Conservation (phyloP, 2,888 invertebrate genomes). For the Chloroclysta siterata region DNA sequence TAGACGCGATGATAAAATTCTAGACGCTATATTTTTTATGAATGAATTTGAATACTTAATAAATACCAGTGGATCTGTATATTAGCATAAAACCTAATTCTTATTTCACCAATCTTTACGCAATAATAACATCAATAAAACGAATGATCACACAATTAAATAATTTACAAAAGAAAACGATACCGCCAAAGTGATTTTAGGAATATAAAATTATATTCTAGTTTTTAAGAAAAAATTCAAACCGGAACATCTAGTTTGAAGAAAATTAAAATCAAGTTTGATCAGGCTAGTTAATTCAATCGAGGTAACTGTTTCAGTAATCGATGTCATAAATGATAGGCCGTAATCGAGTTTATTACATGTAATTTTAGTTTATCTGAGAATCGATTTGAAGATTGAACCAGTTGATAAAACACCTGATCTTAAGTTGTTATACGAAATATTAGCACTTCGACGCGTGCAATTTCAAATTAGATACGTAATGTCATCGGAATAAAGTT, state of each 20-base stretch:
- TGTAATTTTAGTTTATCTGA: constrained; percentile 20
- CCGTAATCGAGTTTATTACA: constrained; percentile 20
- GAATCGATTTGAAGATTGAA: constrained; percentile 6
- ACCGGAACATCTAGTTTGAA: constrained; percentile 49
- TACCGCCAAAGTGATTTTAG: neutral
- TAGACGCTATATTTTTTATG: neutral
- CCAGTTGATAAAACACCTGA: constrained; percentile 5
- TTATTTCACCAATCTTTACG: neutral
- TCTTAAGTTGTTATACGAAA: neutral
- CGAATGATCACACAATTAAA: constrained; percentile 15
- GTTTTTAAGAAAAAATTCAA: constrained; percentile 23
- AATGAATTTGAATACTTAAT: neutral
- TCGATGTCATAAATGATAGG: constrained; percentile 30
- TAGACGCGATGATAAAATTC: no score
- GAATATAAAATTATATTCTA: constrained; percentile 8
- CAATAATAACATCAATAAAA: constrained; percentile 13
- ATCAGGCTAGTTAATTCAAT: constrained; percentile 47
- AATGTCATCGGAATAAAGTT: no score
- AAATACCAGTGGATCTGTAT: neutral
- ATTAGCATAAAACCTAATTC: constrained; percentile 13
- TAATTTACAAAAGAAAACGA: constrained; percentile 10
- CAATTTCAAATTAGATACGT: no score
- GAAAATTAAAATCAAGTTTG: constrained; percentile 44
- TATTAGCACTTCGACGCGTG: neutral
- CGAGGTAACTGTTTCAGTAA: constrained; percentile 42